phyloP scores from a whole-genome alignment of 2,888 invertebrate species.

The Drosophila ezoana region DNA sequence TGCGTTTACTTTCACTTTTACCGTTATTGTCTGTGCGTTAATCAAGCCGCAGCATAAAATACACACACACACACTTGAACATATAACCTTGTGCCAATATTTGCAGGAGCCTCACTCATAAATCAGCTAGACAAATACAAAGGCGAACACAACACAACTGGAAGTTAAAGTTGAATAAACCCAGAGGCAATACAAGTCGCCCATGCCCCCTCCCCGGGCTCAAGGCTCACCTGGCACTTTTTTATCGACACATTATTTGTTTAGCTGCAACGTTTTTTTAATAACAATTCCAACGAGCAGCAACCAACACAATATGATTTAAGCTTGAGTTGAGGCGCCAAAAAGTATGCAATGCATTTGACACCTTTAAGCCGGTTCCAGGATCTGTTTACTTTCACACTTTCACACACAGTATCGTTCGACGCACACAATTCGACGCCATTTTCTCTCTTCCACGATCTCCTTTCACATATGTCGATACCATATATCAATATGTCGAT shows the following conservation, averaged over 20 bases:
- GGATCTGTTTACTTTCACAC: no score
- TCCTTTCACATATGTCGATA: no score
- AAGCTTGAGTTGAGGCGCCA: background rate
- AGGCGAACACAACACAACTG: conserved; percentile 23
- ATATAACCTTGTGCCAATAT: conserved; percentile 65
- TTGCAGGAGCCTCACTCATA: conserved; percentile 61
- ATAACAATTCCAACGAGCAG: background rate
- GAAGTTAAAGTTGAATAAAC: conserved; percentile 62
- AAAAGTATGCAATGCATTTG: background rate
- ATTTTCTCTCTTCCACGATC: no score
- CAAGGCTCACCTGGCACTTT: conserved; percentile 14
- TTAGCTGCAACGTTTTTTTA: conserved; percentile 40
- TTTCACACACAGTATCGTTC: no score
- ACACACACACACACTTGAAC: conserved; percentile 9
- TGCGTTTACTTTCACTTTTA: conserved; percentile 31
- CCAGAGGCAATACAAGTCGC: conserved; percentile 27
- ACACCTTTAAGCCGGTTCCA: no score
- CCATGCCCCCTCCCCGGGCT: background rate
- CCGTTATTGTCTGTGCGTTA: conserved; percentile 44
- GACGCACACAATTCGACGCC: no score
- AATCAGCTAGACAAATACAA: conserved; percentile 74
- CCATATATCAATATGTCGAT: no score
- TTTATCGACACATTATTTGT: conserved; percentile 51
- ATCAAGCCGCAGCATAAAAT: conserved; percentile 67
- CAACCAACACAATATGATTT: background rate